Base-by-base conservation (phyloP, 2,888 invertebrate species). In the Willowsia nigromaculata region DNA sequence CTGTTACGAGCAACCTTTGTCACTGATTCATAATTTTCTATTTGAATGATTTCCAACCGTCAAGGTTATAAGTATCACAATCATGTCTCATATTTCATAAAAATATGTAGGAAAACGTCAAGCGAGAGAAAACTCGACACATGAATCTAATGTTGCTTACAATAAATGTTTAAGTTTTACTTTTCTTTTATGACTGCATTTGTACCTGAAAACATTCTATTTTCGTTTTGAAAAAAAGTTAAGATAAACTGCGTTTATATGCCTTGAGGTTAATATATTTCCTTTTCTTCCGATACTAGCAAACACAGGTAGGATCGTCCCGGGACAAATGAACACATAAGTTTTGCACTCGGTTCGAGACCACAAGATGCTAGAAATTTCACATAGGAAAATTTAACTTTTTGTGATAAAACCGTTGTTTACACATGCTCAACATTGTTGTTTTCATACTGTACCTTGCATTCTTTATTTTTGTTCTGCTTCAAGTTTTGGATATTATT, bases 21-120 rank as follows among this genome's bases (percentile, higher is more conserved):
- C 65, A 71, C 37, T 40, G 71, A 87, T 81, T 87, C 71, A 78
- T 71, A 87, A 87, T 87, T 87, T 87, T 74, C 40, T 81, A 87
- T 71, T 65, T 87, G 87, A 56, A 22, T 56, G 68, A 87, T 37
- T 68, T 37, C 33, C 71, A 84, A 22, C 53, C 84, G 43, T 50
- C 65, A 65, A 65, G 65, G 37, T 37, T 65, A 33, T 18, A 27
- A 33, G 62, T 62, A 62, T 33, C 62, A 6, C 30, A 62, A 15
- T 18, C 25, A 5, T 18, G n/a, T 1, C 37, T 2, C 11, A 37
- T 65, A 33, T 65, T 65, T 33, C 65, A 65, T 68, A 43, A 65
- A n/a, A 83, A 40, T 33, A 81, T 47, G 18, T 50, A 13, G 47
- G n/a, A 78, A 18, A 43, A n/a, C 65, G 47, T 27, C 33, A 40